Percentiles rank a stretch among this genome's conserved stretches.
Conservation (phyloP, 2,888 invertebrate species). For the Acanthococcus lagerstroemiae region DNA sequence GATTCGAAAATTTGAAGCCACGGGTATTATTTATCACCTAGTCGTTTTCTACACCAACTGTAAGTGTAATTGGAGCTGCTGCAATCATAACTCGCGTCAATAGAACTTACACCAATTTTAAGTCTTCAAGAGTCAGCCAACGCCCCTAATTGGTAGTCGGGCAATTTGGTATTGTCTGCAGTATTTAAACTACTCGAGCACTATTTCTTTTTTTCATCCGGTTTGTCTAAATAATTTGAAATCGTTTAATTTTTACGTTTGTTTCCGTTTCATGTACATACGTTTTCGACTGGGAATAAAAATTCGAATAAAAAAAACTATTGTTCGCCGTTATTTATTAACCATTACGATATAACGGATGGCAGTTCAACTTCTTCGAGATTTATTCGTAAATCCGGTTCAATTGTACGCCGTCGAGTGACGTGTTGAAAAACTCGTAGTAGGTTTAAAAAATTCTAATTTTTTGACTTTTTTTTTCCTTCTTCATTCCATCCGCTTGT, state of each 20-base stretch:
- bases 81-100: too few relatives aligned
- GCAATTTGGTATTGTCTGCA: too few relatives aligned
- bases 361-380: neutral
- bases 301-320: too few relatives aligned
- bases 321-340: conserved; percentile 6
- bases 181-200: neutral
- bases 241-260: neutral
- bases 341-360: conserved; percentile 18
- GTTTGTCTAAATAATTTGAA: neutral
- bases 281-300: too few relatives aligned
- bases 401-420: conserved; percentile 13
- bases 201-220: neutral
- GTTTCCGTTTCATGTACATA: neutral
- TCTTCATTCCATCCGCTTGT: neutral
- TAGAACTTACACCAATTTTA: too few relatives aligned
- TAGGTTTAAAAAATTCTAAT: conserved; percentile 7
- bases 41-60: too few relatives aligned
- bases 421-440: conserved; percentile 10
- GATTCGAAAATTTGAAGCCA: too few relatives aligned
- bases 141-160: too few relatives aligned
- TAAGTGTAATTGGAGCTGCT: too few relatives aligned
- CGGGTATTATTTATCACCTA: too few relatives aligned
- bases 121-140: too few relatives aligned
- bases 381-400: conserved; percentile 16
- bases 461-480: conserved; percentile 4